Base-by-base conservation (phyloP, 2,797 vertebrate species). In the Gymnothorax javanicus region DNA sequence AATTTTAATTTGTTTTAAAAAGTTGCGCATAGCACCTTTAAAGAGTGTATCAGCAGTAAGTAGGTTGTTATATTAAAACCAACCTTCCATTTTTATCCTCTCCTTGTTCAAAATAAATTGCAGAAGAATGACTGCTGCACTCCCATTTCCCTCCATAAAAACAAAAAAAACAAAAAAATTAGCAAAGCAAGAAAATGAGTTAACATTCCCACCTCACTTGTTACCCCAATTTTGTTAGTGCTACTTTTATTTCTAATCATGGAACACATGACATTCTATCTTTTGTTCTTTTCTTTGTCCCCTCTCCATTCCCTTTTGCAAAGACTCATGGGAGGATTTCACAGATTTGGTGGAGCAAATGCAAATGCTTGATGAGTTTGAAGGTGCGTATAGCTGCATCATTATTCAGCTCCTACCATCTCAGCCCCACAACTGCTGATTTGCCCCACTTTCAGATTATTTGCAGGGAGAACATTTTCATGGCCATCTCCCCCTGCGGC, bases 271-370 rank as follows among this genome's bases (percentile, higher is more conserved):
- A 97, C 95, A 89, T 59, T 87, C 93, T 93, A 95, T 96, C 92
- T 56, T 87, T 69, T 87, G 83, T 81, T 86, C 93, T 93, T 96
- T 95, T 95, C 93, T 88, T 96, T 95, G 77, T 94, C 94, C 95
- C 93, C 95, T 96, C 95, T 93, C 92, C 96, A 96, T 95, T 95
- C 93, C 95, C 92, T 92, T 97, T 96, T 96, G 96, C 96, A 97
- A 97, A 97, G 96, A 96, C 96, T 97, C 96, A 96, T 97, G 97
- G 96, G 97, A 97, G 96, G 96, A 97, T 97, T 97, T 97, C 96
- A 97, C 97, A 96, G 96, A 97, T 95, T 96, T 97, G 96, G 95
- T 97, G 96, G 96, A 97, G 93, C 96, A 96, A 95, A 97, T 97
- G 95, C 95, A 96, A 88, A 91, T 92, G 91, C 95, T 94, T 97